phyloP scores from a whole-genome alignment of 2,113 vertebrate genomes.

The Calcarius ornatus region DNA sequence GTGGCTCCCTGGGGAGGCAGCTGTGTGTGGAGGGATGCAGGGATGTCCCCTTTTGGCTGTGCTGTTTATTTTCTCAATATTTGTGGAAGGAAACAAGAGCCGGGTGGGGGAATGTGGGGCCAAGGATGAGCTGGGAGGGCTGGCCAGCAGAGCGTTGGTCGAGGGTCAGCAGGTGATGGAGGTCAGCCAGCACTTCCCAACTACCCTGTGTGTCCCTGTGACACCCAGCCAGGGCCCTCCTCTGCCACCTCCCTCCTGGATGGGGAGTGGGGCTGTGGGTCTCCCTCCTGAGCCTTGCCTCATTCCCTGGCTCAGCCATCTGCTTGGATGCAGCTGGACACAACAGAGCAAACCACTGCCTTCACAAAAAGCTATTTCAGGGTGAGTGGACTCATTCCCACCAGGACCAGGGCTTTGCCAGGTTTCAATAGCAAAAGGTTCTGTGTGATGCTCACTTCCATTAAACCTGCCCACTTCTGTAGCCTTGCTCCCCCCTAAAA shows the following conservation, averaged over 20 bases:
- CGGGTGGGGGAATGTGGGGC: neutral
- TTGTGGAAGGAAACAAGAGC: conserved; percentile 54
- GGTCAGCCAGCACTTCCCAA: neutral
- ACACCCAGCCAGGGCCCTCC: neutral
- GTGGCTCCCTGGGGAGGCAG: neutral
- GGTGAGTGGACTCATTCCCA: neutral
- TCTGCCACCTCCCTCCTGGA: neutral
- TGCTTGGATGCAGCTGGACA: neutral
- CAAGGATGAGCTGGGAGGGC: neutral
- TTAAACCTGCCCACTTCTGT: neutral
- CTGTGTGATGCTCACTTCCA: neutral
- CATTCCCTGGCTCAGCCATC: neutral
- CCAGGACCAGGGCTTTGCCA: neutral
- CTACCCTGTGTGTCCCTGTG: rapidly evolving
- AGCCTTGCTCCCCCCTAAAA: neutral
- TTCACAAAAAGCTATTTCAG: neutral
- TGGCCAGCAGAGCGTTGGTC: rapidly evolving
- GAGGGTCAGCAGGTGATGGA: neutral
- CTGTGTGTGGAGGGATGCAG: neutral
- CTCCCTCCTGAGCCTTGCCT: neutral
- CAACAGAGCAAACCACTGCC: neutral
- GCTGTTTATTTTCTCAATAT: conserved; percentile 44
- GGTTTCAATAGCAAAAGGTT: neutral
- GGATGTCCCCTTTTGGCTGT: neutral
- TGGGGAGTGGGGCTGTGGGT: neutral